Percentiles rank a stretch among this genome's conserved stretches.
Conservation (phyloP, 2,113 vertebrate species). For the Piprites chloris region DNA sequence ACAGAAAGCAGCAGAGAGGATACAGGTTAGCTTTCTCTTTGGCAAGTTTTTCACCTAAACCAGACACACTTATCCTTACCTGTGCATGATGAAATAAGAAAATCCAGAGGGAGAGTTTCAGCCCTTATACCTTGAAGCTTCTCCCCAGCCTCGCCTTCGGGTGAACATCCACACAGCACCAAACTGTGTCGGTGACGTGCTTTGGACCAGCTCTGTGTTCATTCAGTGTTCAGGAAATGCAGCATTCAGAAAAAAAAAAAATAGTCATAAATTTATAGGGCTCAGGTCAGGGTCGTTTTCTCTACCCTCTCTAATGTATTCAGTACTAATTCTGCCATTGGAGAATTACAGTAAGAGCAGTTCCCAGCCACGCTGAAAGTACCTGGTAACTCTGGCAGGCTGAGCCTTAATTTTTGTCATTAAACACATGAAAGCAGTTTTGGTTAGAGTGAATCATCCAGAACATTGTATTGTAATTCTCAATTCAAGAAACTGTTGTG, state of each 20-base stretch:
- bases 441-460: not conserved
- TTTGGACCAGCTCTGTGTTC: not conserved
- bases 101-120: not conserved
- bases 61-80: slow-evolving; percentile 1
- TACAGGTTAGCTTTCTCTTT: not conserved
- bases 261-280: rapidly evolving
- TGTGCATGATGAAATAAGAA: not conserved
- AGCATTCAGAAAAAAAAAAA: not conserved
- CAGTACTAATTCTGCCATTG: not conserved
- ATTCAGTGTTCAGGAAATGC: not conserved
- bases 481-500: not conserved
- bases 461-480: not conserved
- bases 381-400: not conserved
- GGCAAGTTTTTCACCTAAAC: not conserved
- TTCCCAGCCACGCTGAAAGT: not conserved
- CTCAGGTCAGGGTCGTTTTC: not conserved
- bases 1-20: not conserved
- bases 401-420: not conserved
- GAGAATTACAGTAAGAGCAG: not conserved
- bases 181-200: not conserved
- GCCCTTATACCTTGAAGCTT: not conserved
- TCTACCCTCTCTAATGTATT: not conserved
- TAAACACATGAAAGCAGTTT: not conserved
- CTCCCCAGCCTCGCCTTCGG: not conserved
- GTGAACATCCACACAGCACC: not conserved